Evolutionary conservation across 2,113 vertebrate species (phyloP).

Genomic region (Sialia sialis): DNA sequence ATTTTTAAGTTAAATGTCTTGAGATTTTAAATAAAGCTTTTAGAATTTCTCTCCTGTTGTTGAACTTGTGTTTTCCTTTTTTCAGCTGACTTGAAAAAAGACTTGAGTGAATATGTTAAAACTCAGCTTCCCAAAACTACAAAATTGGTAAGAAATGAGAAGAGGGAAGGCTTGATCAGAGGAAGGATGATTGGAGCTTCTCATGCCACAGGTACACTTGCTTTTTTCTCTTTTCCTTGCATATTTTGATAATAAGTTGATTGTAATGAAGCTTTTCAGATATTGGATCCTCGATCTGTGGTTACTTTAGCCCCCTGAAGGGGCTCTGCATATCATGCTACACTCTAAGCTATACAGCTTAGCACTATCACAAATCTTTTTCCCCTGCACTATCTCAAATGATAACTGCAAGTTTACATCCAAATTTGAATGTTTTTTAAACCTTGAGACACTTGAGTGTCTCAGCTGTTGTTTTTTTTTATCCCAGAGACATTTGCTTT

Average conservation of each 20-base stretch:
- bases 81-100: conserved; percentile 88
- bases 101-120: conserved; percentile 78
- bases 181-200: conserved; percentile 95
- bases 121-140: conserved; percentile 79
- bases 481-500: neutral
- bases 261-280: neutral
- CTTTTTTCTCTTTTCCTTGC: neutral
- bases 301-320: neutral
- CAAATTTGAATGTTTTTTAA: neutral
- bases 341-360: neutral
- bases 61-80: neutral
- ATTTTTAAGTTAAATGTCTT: neutral
- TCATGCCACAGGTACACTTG: conserved; percentile 83
- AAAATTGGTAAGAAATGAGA: conserved; percentile 86
- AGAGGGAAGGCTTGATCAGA: conserved; percentile 90
- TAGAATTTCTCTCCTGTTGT: neutral
- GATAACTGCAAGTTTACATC: neutral
- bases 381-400: neutral
- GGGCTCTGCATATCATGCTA: neutral
- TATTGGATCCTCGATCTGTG: neutral
- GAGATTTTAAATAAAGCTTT: neutral
- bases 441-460: neutral
- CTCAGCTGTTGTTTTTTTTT: neutral
- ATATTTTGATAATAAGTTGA: neutral
- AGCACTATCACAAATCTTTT: neutral